Conservation (phyloP, 2,888 invertebrate species). For the Meiosimyza decipiens region DNA sequence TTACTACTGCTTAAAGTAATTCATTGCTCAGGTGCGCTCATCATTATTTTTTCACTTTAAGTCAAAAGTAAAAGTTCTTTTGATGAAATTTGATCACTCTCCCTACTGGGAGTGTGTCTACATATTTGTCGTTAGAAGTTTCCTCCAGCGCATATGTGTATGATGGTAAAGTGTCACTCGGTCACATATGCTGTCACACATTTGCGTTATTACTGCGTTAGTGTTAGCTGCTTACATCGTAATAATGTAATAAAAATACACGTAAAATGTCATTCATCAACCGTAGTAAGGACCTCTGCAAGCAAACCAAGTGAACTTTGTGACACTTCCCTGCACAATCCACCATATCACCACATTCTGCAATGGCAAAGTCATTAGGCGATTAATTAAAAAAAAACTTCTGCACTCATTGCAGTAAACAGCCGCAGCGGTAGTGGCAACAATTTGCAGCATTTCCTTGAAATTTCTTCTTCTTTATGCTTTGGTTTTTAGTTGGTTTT, state of each 20-base stretch:
- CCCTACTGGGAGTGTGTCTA: no score
- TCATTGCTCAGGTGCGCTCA: no score
- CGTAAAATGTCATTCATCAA: constrained; percentile 13
- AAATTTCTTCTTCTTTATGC: neutral
- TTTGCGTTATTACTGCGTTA: no score
- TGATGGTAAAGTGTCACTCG: no score
- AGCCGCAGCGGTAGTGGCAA: no score
- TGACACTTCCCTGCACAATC: neutral
- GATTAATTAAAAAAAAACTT: constrained; percentile 42
- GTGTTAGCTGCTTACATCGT: neutral
- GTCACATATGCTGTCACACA: no score
- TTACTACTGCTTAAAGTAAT: no score
- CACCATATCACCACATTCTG: neutral
- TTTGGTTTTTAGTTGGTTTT: neutral
- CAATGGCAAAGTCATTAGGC: constrained; percentile 37
- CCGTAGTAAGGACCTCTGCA: neutral
- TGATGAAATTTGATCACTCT: no score
- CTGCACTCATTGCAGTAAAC: neutral
- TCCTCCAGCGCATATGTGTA: no score
- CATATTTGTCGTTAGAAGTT: no score
- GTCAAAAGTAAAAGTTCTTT: no score
- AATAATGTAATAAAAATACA: constrained; percentile 3
- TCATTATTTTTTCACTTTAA: no score
- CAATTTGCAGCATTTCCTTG: constrained; percentile 17
- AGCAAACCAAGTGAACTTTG: neutral